Conservation (phyloP, 2,888 invertebrate species). For the Athripsodes cinereus region DNA sequence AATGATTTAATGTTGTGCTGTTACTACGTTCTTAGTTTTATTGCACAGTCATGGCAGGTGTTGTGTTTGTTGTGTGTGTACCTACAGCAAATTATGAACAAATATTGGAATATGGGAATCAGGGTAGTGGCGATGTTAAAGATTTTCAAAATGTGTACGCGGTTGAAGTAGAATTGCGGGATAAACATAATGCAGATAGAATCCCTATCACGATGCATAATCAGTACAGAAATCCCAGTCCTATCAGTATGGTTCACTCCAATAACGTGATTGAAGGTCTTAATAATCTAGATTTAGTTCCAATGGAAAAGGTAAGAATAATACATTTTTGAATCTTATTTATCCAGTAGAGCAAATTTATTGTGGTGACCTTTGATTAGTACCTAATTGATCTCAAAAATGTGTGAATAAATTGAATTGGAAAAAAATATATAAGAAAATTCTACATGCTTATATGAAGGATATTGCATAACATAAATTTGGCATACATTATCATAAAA, state of each 20-base stretch:
- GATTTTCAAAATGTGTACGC: slow-evolving; percentile 35
- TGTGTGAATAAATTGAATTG: no score
- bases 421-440: no score
- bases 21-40: no score
- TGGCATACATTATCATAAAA: no score
- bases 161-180: slow-evolving; percentile 40
- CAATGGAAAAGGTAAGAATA: slow-evolving; percentile 62
- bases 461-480: no score
- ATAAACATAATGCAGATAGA: slow-evolving; percentile 37
- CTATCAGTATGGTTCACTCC: slow-evolving; percentile 30
- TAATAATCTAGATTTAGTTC: slow-evolving; percentile 48
- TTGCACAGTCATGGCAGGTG: slow-evolving; percentile 54
- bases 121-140: slow-evolving; percentile 27
- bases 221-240: slow-evolving; percentile 40
- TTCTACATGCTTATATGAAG: no score
- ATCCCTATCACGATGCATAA: slow-evolving; percentile 44
- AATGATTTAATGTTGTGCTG: no score
- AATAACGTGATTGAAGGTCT: slow-evolving; percentile 32
- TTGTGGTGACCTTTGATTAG: no score
- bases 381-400: no score
- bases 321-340: not conserved
- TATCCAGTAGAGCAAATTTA: no score
- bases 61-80: slow-evolving; percentile 63
- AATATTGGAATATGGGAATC: slow-evolving; percentile 47
- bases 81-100: slow-evolving; percentile 64